Evolutionary conservation across 2,888 invertebrate species (phyloP), one percentile per base, ranked within the genome.

Genomic region (Eutolmus rufibarbis): DNA sequence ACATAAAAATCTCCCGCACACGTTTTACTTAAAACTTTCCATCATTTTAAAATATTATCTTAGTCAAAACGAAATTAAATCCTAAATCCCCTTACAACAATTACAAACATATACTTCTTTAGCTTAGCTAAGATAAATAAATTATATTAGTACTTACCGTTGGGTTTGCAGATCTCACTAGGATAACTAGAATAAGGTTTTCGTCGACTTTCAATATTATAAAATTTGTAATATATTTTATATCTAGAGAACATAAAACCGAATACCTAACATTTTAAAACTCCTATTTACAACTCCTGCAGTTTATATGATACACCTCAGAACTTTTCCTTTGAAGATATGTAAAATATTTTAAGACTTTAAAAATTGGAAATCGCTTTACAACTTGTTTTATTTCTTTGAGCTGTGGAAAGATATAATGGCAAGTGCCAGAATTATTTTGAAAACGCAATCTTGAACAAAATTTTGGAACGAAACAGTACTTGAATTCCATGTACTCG

Each of bases 311-410:
- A 51, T 51, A 51, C 2, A n/a, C 16, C n/a, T 51, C 5, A 5
- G 3, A 0, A 51, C 16, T 23, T 66, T 66, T 66, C 8, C 9
- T 57, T 56, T 16, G 14, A 46, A 46, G 9, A 7, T n/a, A 51
- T 43, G 43, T 12, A 51, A 40, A 40, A 8, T 51, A 7, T 51
- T 51, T n/a, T n/a, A 7, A 19, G 8, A 76, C 1, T 14, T 76
- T 76, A 76, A 76, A 34, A 76, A 76, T 14, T 79, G 79, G 79
- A 79, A 79, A 79, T 79, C 51, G 79, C 51, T 79, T 79, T 79
- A 79, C 79, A 79, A 51, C 51, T 43, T 78, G 12, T 46, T 46
- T 51, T 1, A 19, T 40, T 28, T 23, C 28, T 14, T 51, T 79
- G 43, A 43, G 40, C 43, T 78, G 23, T 12, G 43, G 23, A 40